Percentiles rank a stretch among this genome's conserved stretches.
Evolutionary conservation across 2,797 vertebrate species (phyloP).

Genomic region (Aplochiton taeniatus): DNA sequence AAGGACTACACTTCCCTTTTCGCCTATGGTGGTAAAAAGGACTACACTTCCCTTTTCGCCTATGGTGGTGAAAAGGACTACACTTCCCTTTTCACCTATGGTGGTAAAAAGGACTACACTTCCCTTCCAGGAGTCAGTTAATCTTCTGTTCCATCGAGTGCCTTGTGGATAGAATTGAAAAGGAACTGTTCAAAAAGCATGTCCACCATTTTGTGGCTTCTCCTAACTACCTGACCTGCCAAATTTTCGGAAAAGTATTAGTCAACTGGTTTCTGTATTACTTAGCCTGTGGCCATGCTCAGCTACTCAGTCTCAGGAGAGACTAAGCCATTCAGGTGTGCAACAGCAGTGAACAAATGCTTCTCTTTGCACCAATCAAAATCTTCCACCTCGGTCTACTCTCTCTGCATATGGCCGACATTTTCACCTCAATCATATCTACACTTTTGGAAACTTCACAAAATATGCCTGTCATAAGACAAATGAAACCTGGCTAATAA

Average conservation of each 20-base stretch:
- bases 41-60: constrained; percentile 31
- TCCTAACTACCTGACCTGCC: constrained; percentile 17
- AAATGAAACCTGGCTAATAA: neutral
- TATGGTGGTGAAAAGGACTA: neutral
- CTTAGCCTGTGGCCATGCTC: constrained; percentile 36
- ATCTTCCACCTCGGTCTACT: constrained; percentile 71
- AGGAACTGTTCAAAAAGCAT: neutral
- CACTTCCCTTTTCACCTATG: constrained; percentile 44
- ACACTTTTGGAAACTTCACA: constrained; percentile 18
- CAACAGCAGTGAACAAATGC: constrained; percentile 76
- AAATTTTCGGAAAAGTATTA: constrained; percentile 25
- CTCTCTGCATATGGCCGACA: constrained; percentile 59
- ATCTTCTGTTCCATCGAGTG: constrained; percentile 12
- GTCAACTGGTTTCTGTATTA: constrained; percentile 16
- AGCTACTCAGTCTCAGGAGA: constrained; percentile 62
- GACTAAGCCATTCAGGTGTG: constrained; percentile 70
- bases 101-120: constrained; percentile 40
- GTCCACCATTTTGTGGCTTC: constrained; percentile 18
- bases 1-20: constrained; percentile 31
- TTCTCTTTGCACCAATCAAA: constrained; percentile 75
- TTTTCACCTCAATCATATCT: constrained; percentile 72
- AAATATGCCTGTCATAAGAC: neutral
- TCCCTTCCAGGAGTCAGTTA: constrained; percentile 32
- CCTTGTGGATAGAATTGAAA: constrained; percentile 39
- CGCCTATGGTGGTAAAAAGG: constrained; percentile 49